phyloP scores from a whole-genome alignment of 2,113 vertebrate species.

The Origma solitaria region DNA sequence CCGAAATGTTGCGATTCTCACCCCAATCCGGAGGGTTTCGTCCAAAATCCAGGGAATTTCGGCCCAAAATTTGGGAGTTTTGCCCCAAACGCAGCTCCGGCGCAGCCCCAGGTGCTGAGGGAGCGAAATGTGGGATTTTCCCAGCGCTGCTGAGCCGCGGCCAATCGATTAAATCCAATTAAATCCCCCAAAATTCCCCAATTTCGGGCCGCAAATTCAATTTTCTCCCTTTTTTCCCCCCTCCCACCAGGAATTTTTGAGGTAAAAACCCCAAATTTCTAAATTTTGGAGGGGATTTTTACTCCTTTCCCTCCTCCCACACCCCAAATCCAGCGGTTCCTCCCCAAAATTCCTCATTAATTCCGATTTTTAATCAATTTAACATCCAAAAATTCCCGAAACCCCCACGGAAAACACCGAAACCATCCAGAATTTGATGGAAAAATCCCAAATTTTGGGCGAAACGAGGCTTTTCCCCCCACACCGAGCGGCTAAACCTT shows the following conservation, averaged over 20 bases:
- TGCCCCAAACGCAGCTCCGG: neutral
- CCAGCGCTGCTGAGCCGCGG: neutral
- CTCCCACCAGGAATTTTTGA: neutral
- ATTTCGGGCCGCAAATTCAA: accelerated
- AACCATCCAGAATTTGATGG: accelerated
- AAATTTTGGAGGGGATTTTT: neutral
- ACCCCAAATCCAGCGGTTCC: neutral
- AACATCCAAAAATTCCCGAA: too few species aligned
- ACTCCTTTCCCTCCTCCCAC: neutral
- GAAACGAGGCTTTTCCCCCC: neutral
- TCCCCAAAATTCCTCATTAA: neutral
- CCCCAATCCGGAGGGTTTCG: neutral
- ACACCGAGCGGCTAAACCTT: too few species aligned
- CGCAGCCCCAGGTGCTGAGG: neutral
- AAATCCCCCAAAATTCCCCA: neutral
- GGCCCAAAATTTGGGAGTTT: neutral
- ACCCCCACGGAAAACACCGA: neutral
- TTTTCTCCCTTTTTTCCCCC: too few species aligned
- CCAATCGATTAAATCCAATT: neutral
- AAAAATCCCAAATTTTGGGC: too few species aligned
- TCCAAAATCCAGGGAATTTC: accelerated
- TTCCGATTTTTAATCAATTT: neutral
- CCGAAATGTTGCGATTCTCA: neutral
- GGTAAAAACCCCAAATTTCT: too few species aligned
- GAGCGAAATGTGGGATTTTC: neutral